Conservation (phyloP, 2,797 vertebrate species). For the Tragelaphus oryx region DNA sequence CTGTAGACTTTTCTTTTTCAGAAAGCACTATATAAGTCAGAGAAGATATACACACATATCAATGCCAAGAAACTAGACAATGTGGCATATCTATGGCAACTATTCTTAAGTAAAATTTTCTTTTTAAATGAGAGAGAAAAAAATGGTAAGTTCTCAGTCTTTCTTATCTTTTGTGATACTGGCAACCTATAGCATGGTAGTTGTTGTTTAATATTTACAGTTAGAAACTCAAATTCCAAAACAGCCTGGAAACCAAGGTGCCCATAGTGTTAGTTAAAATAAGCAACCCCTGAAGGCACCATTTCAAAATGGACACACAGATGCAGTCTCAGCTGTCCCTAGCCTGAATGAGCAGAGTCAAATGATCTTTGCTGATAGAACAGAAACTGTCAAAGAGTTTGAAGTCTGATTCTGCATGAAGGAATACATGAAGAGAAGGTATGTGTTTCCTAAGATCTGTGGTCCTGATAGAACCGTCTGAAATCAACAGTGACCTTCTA, state of each 20-base stretch:
- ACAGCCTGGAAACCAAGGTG: not conserved
- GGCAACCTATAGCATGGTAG: not conserved
- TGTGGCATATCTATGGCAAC: conserved; percentile 56
- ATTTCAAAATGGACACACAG: conserved; percentile 10
- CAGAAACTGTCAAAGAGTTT: not conserved
- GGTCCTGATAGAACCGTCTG: not conserved
- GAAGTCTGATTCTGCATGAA: not conserved
- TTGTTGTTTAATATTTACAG: conserved; percentile 34
- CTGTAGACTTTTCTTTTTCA: conserved; percentile 29
- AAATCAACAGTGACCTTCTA: not conserved
- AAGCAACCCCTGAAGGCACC: not conserved
- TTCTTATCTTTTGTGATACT: conserved; percentile 19
- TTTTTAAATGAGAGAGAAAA: conserved; percentile 42
- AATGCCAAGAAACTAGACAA: conserved; percentile 44
- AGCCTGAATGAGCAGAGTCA: not conserved
- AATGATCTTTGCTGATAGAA: not conserved
- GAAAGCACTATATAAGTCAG: conserved; percentile 49
- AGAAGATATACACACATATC: conserved; percentile 16
- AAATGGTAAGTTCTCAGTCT: not conserved
- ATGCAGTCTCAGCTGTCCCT: not conserved
- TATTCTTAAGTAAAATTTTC: conserved; percentile 52
- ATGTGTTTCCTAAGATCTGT: not conserved
- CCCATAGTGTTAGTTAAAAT: not conserved
- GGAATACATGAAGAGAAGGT: not conserved
- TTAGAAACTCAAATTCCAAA: conserved; percentile 22